These are phyloP conservation scores for Florisuga fusca DNA, from an alignment of 2,797 vertebrate genomes.

Conservation along the genomic window DNA sequence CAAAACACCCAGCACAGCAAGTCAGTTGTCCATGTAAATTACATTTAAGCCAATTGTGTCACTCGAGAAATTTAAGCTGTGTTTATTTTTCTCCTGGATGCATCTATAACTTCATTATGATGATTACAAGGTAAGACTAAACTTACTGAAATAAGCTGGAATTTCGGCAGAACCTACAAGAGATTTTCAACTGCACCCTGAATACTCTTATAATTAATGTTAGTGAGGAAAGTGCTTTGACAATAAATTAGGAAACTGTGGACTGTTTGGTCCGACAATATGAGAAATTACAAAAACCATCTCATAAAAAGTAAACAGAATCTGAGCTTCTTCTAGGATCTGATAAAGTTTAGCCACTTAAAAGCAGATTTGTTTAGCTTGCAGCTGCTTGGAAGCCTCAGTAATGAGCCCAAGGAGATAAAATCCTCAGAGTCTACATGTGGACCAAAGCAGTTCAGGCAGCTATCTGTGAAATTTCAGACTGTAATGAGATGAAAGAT, in stretches of 20 bases:
- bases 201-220: not conserved
- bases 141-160: not conserved
- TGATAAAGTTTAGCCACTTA: not conserved
- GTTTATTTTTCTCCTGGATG: not conserved
- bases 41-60: not conserved
- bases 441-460: not conserved
- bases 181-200: not conserved
- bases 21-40: not conserved
- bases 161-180: not conserved
- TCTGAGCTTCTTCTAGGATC: not conserved
- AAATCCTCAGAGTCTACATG: not conserved
- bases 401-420: not conserved
- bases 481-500: not conserved
- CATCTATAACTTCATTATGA: not conserved
- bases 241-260: not conserved
- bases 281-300: not conserved
- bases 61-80: not conserved
- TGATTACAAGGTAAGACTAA: not conserved
- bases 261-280: not conserved
- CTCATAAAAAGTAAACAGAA: not conserved
- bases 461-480: not conserved
- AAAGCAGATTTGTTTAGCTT: not conserved
- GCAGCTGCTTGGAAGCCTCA: not conserved
- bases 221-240: not conserved
- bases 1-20: not conserved